Evolutionary conservation across 2,113 vertebrate species (phyloP).

Genomic region (Salvelinus alpinus): DNA sequence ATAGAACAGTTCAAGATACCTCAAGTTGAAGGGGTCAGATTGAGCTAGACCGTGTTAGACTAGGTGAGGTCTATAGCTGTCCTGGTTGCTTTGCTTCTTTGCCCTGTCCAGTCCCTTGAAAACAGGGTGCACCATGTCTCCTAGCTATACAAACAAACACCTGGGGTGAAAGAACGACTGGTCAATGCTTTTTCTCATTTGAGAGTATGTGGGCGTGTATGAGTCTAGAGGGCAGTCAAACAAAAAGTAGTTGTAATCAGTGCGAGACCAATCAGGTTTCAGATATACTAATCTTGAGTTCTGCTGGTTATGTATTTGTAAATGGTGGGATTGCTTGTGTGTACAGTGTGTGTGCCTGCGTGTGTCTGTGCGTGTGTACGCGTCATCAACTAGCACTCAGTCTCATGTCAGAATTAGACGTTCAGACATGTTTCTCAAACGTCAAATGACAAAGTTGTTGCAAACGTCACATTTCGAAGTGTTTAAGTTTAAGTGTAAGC

Average conservation of each 20-base stretch:
- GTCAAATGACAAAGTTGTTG: too few relatives aligned
- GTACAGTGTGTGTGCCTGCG: background rate
- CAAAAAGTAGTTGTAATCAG: background rate
- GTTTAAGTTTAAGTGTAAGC: too few relatives aligned
- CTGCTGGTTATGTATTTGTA: background rate
- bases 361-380: too few relatives aligned
- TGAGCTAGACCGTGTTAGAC: background rate
- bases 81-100: background rate
- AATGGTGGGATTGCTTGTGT: background rate
- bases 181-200: background rate
- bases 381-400: too few relatives aligned
- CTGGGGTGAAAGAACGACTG: constrained; percentile 27
- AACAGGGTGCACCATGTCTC: background rate
- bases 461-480: too few relatives aligned
- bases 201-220: background rate
- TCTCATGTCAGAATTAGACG: too few relatives aligned
- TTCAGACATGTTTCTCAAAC: too few relatives aligned
- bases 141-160: background rate
- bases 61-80: background rate
- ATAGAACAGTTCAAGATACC: too few relatives aligned
- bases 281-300: background rate
- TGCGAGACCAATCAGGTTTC: background rate
- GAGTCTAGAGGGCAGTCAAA: background rate
- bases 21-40: background rate
- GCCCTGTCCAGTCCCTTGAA: background rate